Evolutionary conservation across 2,113 vertebrate species (phyloP).

Genomic region (Lepisosteus oculatus): DNA sequence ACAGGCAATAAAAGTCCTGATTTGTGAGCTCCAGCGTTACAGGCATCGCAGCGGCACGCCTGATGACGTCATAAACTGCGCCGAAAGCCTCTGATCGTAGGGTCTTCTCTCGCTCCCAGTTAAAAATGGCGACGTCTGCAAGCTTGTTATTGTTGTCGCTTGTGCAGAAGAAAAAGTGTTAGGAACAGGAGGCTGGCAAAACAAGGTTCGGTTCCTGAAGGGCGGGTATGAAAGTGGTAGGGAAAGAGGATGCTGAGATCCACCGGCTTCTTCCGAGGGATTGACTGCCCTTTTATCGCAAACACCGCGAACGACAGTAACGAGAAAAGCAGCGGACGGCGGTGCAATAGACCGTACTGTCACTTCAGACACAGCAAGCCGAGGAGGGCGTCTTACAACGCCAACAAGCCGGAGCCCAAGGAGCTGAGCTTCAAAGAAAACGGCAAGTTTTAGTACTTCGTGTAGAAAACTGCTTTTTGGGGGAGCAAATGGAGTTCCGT

Average conservation of each 20-base stretch:
- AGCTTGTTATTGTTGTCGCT: slow-evolving; percentile 61
- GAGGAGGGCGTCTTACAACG: slow-evolving; percentile 56
- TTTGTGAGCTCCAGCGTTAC: background rate
- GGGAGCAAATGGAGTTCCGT: too few species aligned
- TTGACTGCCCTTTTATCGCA: slow-evolving; percentile 84
- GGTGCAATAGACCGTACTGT: slow-evolving; percentile 82
- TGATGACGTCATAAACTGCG: slow-evolving; percentile 39
- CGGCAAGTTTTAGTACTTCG: slow-evolving; percentile 43
- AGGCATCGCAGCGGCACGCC: background rate
- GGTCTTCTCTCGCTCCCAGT: slow-evolving; percentile 22
- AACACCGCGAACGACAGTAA: slow-evolving; percentile 44
- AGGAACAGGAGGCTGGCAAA: background rate
- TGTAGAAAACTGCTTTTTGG: too few species aligned
- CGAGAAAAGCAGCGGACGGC: slow-evolving; percentile 54
- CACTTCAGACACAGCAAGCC: slow-evolving; percentile 84
- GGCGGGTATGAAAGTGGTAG: slow-evolving; percentile 55
- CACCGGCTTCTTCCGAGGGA: slow-evolving; percentile 88
- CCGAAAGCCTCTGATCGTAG: slow-evolving; percentile 26
- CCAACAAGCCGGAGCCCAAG: slow-evolving; percentile 38
- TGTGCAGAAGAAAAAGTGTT: slow-evolving; percentile 19
- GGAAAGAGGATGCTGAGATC: slow-evolving; percentile 75
- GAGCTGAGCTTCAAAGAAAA: slow-evolving; percentile 38
- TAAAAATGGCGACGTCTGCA: slow-evolving; percentile 67
- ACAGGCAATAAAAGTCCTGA: background rate
- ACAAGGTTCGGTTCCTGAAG: slow-evolving; percentile 2